Evolutionary conservation across 2,113 vertebrate genomes (phyloP).

Genomic region (Girardinichthys multiradiatus): DNA sequence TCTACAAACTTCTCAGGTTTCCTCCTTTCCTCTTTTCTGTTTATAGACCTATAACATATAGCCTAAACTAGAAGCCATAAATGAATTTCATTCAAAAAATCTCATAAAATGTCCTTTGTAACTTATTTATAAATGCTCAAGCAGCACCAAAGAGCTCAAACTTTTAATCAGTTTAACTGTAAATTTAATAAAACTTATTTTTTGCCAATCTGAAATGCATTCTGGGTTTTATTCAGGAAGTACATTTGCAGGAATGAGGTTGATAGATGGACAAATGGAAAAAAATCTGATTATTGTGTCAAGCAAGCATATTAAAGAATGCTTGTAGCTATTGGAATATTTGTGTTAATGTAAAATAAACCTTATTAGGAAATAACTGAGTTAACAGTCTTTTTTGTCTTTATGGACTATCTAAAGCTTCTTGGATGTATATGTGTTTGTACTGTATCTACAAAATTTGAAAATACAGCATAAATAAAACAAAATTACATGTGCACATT

Average conservation of each 20-base stretch:
- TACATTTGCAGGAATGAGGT: not conserved
- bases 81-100: not conserved
- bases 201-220: not conserved
- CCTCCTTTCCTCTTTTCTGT: not conserved
- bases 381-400: conserved; percentile 7
- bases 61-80: not conserved
- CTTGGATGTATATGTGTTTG: not conserved
- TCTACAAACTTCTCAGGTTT: too few species aligned
- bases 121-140: not conserved
- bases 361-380: not conserved
- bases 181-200: not conserved
- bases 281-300: not conserved
- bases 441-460: conserved; percentile 43
- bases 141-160: not conserved
- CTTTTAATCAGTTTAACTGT: too few species aligned
- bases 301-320: not conserved
- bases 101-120: not conserved
- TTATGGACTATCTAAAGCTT: not conserved
- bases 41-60: too few species aligned
- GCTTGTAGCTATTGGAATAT: not conserved
- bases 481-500: conserved; percentile 11
- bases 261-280: not conserved
- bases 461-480: conserved; percentile 3
- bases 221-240: not conserved
- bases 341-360: not conserved